Evolutionary conservation across 30 jellyfish, hydroid and myxozoan species (phyloP).

Genomic region (Mastigias papua): DNA sequence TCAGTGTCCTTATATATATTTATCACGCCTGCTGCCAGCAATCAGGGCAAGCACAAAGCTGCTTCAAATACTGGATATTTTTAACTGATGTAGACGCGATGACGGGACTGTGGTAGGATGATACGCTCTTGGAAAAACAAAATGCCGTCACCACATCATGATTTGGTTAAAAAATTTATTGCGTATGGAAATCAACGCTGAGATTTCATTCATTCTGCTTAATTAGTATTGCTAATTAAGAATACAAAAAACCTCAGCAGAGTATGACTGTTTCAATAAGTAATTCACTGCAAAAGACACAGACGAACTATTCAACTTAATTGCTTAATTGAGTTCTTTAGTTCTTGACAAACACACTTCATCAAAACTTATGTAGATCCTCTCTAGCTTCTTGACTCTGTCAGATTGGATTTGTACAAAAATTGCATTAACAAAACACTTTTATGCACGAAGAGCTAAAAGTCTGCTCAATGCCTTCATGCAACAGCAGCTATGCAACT

Average conservation of each 20-base stretch:
- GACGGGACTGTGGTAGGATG: conserved; percentile 26
- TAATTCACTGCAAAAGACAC: not conserved
- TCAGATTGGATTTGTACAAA: not conserved
- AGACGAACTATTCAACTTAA: not conserved
- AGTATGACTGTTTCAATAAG: not conserved
- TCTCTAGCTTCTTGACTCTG: not conserved
- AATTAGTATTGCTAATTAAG: not conserved
- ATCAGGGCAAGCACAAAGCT: conserved; percentile 24
- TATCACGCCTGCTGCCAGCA: conserved; percentile 45
- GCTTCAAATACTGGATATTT: conserved; percentile 21
- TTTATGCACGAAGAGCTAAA: too few species aligned
- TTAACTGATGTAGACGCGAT: conserved; percentile 46
- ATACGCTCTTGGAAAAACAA: conserved; percentile 21
- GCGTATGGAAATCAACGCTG: not conserved
- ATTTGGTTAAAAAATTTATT: not conserved
- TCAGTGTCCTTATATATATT: not conserved
- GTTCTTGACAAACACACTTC: not conserved
- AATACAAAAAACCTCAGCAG: not conserved
- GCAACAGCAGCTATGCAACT: too few species aligned
- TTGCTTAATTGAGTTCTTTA: not conserved
- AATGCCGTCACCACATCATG: conserved; percentile 32
- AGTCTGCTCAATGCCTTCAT: too few species aligned
- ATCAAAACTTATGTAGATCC: not conserved
- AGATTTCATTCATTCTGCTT: not conserved
- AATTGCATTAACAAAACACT: not conserved